Conservation (phyloP, 2,888 invertebrate species). For the Drosophila meridionalis region DNA sequence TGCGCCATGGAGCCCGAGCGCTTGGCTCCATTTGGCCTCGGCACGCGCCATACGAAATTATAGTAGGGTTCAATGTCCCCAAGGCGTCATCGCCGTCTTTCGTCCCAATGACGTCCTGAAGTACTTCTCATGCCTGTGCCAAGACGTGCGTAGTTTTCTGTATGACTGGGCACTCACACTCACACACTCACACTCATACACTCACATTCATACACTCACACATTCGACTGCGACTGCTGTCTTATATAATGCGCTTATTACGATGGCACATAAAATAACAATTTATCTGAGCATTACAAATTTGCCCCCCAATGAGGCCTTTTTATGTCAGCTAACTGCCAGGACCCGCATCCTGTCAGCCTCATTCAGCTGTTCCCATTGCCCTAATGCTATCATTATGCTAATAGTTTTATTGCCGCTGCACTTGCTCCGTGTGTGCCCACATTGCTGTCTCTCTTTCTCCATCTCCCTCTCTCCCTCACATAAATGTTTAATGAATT, state of each 20-base stretch:
- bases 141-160: constrained; percentile 76
- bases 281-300: constrained; percentile 80
- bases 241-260: constrained; percentile 80
- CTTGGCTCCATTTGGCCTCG: constrained; percentile 46
- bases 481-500: constrained; percentile 77
- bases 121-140: constrained; percentile 33
- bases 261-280: constrained; percentile 81
- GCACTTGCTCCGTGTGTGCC: constrained; percentile 28
- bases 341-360: constrained; percentile 42
- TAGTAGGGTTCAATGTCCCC: constrained; percentile 70
- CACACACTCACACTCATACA: constrained; percentile 20
- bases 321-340: constrained; percentile 56
- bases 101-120: constrained; percentile 66
- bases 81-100: constrained; percentile 55
- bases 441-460: not conserved
- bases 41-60: constrained; percentile 50
- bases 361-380: constrained; percentile 38
- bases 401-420: constrained; percentile 70
- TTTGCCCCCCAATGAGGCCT: constrained; percentile 53
- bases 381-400: constrained; percentile 63
- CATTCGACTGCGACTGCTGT: constrained; percentile 23
- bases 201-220: constrained; percentile 13
- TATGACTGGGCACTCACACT: constrained; percentile 62
- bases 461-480: not conserved
- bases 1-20: constrained; percentile 48